Conservation (phyloP, 2,888 invertebrate genomes). For the Phengaris arion region DNA sequence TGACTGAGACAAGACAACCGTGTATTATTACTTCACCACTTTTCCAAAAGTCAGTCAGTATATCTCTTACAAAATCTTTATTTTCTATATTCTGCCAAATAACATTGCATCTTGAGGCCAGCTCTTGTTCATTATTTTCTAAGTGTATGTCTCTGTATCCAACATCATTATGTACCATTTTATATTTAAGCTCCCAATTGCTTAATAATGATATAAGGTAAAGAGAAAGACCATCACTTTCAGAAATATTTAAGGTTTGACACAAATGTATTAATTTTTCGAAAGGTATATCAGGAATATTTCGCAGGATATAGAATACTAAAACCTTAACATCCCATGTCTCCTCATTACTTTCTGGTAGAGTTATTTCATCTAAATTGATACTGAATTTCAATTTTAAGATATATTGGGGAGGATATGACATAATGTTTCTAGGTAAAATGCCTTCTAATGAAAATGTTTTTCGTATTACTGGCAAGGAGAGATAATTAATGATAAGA, state of each 20-base stretch:
- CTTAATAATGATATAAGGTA: slow-evolving; percentile 63
- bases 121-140: slow-evolving; percentile 54
- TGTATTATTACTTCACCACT: slow-evolving; percentile 72
- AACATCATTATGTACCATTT: slow-evolving; percentile 55
- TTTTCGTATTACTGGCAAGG: slow-evolving; percentile 53
- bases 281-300: slow-evolving; percentile 57
- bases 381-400: slow-evolving; percentile 69
- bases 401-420: slow-evolving; percentile 64
- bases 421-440: slow-evolving; percentile 51
- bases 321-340: slow-evolving; percentile 73
- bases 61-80: slow-evolving; percentile 62
- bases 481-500: slow-evolving; percentile 53
- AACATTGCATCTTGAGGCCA: slow-evolving; percentile 55
- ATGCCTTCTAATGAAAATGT: slow-evolving; percentile 54
- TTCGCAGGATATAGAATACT: slow-evolving; percentile 65
- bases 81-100: slow-evolving; percentile 69
- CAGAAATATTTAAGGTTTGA: slow-evolving; percentile 58
- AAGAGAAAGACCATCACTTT: slow-evolving; percentile 66
- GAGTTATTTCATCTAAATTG: slow-evolving; percentile 62
- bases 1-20: slow-evolving; percentile 64
- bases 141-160: slow-evolving; percentile 53
- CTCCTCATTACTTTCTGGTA: slow-evolving; percentile 69
- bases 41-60: slow-evolving; percentile 71
- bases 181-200: slow-evolving; percentile 68
- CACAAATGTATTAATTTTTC: slow-evolving; percentile 61